Percentiles rank a stretch among this genome's conserved stretches.
These are phyloP conservation scores for Crambe crambe DNA, from an alignment of 37 sponge, comb jelly and placozoan species.

Conservation along the genomic window DNA sequence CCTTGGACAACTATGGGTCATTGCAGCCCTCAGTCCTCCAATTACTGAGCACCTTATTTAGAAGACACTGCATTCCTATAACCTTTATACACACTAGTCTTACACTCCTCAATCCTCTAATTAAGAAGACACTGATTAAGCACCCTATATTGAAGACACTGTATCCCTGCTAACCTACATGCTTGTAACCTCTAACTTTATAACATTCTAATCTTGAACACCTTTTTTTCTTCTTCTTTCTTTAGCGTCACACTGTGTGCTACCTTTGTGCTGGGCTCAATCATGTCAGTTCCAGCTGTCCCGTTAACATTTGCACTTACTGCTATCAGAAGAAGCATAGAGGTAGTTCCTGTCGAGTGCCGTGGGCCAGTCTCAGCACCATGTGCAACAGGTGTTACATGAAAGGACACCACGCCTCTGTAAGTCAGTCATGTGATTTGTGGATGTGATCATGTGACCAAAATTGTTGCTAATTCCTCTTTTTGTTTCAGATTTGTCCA, in stretches of 20 bases:
- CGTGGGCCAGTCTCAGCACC: conserved; percentile 20
- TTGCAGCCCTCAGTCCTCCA: too few relatives aligned
- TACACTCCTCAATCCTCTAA: too few relatives aligned
- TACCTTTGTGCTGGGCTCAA: conserved; percentile 36
- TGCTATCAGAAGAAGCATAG: conserved; percentile 44
- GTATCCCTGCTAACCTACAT: too few relatives aligned
- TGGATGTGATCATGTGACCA: background rate
- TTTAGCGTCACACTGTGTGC: conserved; percentile 51
- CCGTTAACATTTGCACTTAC: conserved; percentile 30
- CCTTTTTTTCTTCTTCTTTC: background rate
- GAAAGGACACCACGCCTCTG: conserved; percentile 33
- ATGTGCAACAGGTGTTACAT: conserved; percentile 35
- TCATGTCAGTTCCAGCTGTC: conserved; percentile 44
- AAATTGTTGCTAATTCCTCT: background rate
- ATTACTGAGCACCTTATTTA: too few relatives aligned
- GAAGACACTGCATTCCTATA: too few relatives aligned
- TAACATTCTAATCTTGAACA: too few relatives aligned
- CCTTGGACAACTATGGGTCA: too few relatives aligned
- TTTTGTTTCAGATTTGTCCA: conserved; percentile 43
- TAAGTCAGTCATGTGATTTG: conserved; percentile 16
- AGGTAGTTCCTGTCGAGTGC: conserved; percentile 24
- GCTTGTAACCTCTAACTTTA: too few relatives aligned
- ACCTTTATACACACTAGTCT: too few relatives aligned
- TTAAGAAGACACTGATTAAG: too few relatives aligned
- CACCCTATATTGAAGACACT: too few relatives aligned